Evolutionary conservation across 2,797 vertebrate species (phyloP).

Genomic region (Alcedo quadribrachys): DNA sequence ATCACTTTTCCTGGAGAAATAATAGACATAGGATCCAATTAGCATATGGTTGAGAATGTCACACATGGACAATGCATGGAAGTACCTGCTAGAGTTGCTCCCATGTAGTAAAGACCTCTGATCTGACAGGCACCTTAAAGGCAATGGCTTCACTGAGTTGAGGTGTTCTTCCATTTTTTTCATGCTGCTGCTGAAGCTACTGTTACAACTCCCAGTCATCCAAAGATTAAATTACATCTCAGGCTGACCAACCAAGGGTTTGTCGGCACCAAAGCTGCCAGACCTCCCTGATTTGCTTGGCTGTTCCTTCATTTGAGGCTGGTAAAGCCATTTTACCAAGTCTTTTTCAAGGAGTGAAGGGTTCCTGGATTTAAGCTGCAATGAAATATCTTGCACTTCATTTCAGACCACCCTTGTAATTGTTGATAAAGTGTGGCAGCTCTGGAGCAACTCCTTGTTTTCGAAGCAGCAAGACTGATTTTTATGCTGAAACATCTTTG

Average conservation of each 20-base stretch:
- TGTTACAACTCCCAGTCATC: neutral
- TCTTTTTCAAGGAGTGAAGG: neutral
- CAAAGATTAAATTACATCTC: neutral
- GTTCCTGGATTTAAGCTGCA: neutral
- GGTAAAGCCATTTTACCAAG: neutral
- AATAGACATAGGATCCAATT: neutral
- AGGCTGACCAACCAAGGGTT: neutral
- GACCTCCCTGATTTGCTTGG: neutral
- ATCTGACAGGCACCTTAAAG: neutral
- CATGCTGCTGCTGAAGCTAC: neutral
- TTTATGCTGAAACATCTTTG: neutral
- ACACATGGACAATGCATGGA: neutral
- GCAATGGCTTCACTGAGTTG: neutral
- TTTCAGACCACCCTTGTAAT: neutral
- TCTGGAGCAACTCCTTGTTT: neutral
- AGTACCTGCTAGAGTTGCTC: neutral
- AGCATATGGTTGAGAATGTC: neutral
- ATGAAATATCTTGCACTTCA: neutral
- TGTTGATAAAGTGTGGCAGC: neutral
- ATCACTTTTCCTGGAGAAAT: neutral
- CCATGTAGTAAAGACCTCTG: neutral
- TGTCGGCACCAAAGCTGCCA: neutral
- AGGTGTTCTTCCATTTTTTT: neutral
- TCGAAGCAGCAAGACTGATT: neutral
- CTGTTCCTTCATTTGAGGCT: neutral